phyloP scores from a whole-genome alignment of 2,797 vertebrate species.

The Lepus oiostolus region DNA sequence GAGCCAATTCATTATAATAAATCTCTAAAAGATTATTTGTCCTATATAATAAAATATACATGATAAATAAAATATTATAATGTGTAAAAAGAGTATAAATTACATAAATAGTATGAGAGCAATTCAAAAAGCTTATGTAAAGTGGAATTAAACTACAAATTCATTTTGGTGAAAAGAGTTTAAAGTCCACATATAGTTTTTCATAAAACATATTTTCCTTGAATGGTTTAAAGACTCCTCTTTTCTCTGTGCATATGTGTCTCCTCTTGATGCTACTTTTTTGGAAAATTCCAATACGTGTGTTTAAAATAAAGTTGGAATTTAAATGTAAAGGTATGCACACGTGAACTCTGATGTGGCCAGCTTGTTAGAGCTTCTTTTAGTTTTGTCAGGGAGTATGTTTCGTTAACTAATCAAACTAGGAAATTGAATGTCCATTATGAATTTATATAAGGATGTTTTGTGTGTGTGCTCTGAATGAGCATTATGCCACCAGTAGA shows the following conservation, averaged over 20 bases:
- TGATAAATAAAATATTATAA: no score
- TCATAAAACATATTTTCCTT: no score
- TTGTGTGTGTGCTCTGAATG: not conserved
- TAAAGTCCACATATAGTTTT: no score
- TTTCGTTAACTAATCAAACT: not conserved
- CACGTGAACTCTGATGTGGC: not conserved
- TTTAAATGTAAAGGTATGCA: not conserved
- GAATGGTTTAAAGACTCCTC: no score
- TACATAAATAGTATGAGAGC: no score
- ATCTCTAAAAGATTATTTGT: not conserved
- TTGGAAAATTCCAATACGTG: accelerated
- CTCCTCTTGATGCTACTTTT: not conserved
- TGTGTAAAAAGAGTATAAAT: no score
- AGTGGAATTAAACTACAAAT: no score
- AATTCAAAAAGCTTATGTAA: no score
- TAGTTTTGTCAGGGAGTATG: not conserved
- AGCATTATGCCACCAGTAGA: not conserved
- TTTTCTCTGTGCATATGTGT: no score
- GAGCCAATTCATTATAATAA: not conserved
- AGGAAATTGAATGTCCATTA: not conserved
- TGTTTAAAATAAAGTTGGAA: not conserved
- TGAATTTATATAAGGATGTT: not conserved
- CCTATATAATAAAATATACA: not conserved
- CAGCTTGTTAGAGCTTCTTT: not conserved
- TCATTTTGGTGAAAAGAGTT: no score